These are phyloP conservation scores for Hystrix brachyura DNA, from an alignment of 2,113 vertebrate genomes.

Conservation along the genomic window DNA sequence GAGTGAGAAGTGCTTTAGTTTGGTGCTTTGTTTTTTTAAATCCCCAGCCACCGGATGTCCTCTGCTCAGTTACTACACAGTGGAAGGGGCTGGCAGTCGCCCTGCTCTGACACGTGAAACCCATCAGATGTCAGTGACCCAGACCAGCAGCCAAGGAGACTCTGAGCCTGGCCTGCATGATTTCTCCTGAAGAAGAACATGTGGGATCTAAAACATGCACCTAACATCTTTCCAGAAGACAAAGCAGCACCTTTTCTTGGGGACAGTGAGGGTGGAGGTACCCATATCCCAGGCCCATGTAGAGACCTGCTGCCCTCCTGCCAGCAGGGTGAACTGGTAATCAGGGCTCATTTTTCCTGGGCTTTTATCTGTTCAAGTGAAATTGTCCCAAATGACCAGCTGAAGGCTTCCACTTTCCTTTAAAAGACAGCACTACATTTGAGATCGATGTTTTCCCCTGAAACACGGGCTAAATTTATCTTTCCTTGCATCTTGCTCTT, in stretches of 20 bases:
- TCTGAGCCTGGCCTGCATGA: neutral
- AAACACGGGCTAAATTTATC: conserved; percentile 74
- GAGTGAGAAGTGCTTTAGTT: neutral
- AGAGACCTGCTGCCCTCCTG: neutral
- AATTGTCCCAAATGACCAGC: conserved; percentile 71
- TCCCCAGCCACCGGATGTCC: neutral
- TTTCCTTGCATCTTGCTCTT: conserved; percentile 45
- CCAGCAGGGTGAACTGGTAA: neutral
- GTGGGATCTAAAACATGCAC: neutral
- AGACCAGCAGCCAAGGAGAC: neutral
- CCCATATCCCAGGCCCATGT: accelerated
- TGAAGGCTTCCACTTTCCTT: conserved; percentile 67
- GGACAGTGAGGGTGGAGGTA: neutral
- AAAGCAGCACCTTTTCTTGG: neutral
- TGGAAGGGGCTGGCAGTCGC: neutral
- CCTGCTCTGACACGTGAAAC: neutral
- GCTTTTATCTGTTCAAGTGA: conserved; percentile 68
- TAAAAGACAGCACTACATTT: conserved; percentile 67
- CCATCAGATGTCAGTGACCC: neutral
- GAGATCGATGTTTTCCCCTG: conserved; percentile 76
- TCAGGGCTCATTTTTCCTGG: neutral
- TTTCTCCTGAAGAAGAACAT: neutral
- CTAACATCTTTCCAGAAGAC: neutral
- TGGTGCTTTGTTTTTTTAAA: neutral
- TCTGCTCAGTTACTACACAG: neutral